Evolutionary conservation across 2,113 vertebrate genomes (phyloP), one percentile per base, ranked within the genome.

Genomic region (Casuarius casuarius): DNA sequence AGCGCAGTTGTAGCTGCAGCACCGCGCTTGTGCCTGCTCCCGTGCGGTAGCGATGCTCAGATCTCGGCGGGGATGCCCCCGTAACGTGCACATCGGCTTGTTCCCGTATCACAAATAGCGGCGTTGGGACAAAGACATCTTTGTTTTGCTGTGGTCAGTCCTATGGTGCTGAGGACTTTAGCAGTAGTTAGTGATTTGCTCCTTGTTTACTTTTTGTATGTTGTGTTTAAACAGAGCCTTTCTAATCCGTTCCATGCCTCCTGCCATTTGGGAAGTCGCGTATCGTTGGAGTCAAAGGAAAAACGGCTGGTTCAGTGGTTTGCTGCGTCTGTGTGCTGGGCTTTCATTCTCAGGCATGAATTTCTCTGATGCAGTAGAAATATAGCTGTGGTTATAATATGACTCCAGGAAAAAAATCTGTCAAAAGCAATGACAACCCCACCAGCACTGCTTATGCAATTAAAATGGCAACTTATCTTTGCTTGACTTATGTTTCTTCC

Each of bases 401-500:
- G 92, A 66, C 84, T 85, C n/a, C n/a, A 62, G 78, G 76, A 26
- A 8, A 25, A 89, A 65, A 74, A 56, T 35, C 84, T 81, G 52
- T 86, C 89, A 89, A 51, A 91, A 75, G 80, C 31, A 93, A 85
- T 95, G 94, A 93, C 87, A 95, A 92, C 95, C 44, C 70, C 83
- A 91, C 90, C 79, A 74, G 78, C 9, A 38, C 6, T 82, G 74
- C 80, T 90, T 42, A 12, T n/a, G 88, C 88, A 95, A 86, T 91
- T 92, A 95, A 94, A 95, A 93, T 77, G 84, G 82, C 81, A 92
- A 51, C 40, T 91, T 87, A 18, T 29, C 85, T 89, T 67, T 5
- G 19, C 0, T 6, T 94, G 90, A 91, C 89, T 84, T 75, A 9
- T 42, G 51, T 46, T 88, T 81, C 63, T 72, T 89, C 71, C 79